Base-by-base conservation (phyloP, 2,113 vertebrate species). In the Excalfactoria chinensis region DNA sequence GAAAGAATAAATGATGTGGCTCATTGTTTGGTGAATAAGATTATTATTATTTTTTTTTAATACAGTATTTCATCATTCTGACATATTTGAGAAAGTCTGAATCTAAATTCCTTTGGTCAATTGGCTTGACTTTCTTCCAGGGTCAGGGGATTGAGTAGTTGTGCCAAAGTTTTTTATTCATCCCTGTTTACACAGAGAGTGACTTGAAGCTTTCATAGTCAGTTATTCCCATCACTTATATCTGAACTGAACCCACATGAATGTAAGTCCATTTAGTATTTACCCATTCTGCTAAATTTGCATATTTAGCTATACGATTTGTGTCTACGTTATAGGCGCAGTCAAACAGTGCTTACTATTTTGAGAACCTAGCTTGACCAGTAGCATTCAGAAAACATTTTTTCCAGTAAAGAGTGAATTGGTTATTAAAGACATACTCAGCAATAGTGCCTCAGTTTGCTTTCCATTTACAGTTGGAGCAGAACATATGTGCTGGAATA, bases 171-270 rank as follows among this genome's bases (percentile, higher is more conserved):
- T 90, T 90, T 96, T 81, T 49, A 80, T 84, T 86, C 66, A 46
- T 88, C 66, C 35, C 70, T 91, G 6, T 96, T 95, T 93, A 70
- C 59, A 22, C 14, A 18, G 70, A 48, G 34, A 58, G 82, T 93
- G 88, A 95, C 95, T 95, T 79, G 82, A 25, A 84, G 88, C 90
- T 94, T 94, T 96, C 86, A 91, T 91, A 93, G 56, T 74, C 58
- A 71, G 4, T 88, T 89, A 89, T 88, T 95, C 82, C 87, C 71
- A 14, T 93, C 69, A 18, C 89, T 93, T 86, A 63, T 87, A 92
- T 59, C 89, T 80, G 87, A 91, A 35, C 62, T 51, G 56, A 87
- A 35, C 41, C 81, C 91, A 80, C 78, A 85, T 89, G 93, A 94
- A 82, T 91, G 68, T 84, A 83, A 94, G 84, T 73, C 73, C 92